phyloP scores from a whole-genome alignment of 2,888 invertebrate species.

The Brachypalpus laphriformis region DNA sequence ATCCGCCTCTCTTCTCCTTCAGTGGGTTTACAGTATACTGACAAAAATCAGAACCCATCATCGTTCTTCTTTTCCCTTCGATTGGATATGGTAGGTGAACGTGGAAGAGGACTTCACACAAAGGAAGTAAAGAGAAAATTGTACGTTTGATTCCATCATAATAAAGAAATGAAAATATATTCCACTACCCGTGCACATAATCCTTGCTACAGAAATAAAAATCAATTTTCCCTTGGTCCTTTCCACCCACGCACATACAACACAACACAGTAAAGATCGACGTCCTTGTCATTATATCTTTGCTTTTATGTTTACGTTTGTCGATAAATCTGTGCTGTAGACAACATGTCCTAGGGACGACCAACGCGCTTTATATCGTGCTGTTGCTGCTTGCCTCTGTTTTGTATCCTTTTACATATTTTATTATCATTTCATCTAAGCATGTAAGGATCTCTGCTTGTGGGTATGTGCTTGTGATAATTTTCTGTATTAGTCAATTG shows the following conservation, averaged over 20 bases:
- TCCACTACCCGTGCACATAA: constrained; percentile 28
- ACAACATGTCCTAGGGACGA: constrained; percentile 39
- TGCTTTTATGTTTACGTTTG: constrained; percentile 33
- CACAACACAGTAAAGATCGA: neutral
- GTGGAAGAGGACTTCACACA: neutral
- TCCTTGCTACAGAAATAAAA: constrained; percentile 27
- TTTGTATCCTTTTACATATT: constrained; percentile 58
- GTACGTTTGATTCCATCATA: constrained; percentile 37
- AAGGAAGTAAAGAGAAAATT: neutral
- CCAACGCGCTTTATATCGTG: constrained; percentile 25
- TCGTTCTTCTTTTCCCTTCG: constrained; percentile 6
- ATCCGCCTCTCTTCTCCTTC: neutral
- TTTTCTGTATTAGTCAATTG: constrained; percentile 43
- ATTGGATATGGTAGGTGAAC: constrained; percentile 4
- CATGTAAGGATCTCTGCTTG: constrained; percentile 15
- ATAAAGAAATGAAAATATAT: constrained; percentile 53
- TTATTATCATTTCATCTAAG: constrained; percentile 52
- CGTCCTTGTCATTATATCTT: constrained; percentile 41
- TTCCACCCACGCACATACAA: constrained; percentile 1
- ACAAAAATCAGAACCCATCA: constrained; percentile 24
- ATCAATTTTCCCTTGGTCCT: constrained; percentile 43
- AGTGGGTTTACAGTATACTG: neutral
- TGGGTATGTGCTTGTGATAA: constrained; percentile 40
- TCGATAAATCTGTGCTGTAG: constrained; percentile 52
- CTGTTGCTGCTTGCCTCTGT: constrained; percentile 26